Base-by-base conservation (phyloP, 2,797 vertebrate genomes). In the Lindbergichthys nudifrons region DNA sequence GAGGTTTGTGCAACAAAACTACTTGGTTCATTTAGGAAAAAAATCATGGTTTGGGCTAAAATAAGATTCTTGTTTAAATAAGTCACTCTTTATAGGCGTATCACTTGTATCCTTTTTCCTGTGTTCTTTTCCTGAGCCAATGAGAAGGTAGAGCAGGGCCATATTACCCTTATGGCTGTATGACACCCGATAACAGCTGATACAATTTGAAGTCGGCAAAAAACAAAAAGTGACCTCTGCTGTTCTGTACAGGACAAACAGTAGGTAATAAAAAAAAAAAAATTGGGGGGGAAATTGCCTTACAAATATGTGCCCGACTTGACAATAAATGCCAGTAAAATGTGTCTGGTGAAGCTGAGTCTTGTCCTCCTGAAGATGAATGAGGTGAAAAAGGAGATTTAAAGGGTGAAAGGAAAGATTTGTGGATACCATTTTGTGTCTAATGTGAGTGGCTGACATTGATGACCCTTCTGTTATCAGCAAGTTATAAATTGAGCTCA, bases 331-430 rank as follows among this genome's bases (percentile, higher is more conserved):
- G 41, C 10, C 39, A 43, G 51, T 66, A 50, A 69, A 79, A 79
- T 21, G 16, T 45, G 48, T 72, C 47, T 65, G n/a, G 48, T 57
- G 26, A 69, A 66, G 59, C 10, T 50, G 46, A 39, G 26, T 71
- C 26, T 61, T 36, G 70, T 65, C 73, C 36, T 23, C 6, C 15
- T 36, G 15, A 26, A 57, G 52, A 72, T 30, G 39, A 74, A 81
- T 81, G 70, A 64, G 67, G 80, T 71, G 73, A 75, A 75, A 73
- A 69, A 23, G 59, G 50, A 67, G 30, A 76, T 82, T 82, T 74
- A 45, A 79, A 79, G 70, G 65, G 75, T 82, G 67, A 86, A 75
- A 50, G 12, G 15, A 47, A 56, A 79, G 60, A 82, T 75, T 78
- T 72, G 59, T 72, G 62, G 51, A 52, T 21, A 48, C 14, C 52